Percentiles rank a stretch among this genome's conserved stretches.
Conservation (phyloP, 1,140 invertebrate genomes). For the Drosophila seguyi region DNA sequence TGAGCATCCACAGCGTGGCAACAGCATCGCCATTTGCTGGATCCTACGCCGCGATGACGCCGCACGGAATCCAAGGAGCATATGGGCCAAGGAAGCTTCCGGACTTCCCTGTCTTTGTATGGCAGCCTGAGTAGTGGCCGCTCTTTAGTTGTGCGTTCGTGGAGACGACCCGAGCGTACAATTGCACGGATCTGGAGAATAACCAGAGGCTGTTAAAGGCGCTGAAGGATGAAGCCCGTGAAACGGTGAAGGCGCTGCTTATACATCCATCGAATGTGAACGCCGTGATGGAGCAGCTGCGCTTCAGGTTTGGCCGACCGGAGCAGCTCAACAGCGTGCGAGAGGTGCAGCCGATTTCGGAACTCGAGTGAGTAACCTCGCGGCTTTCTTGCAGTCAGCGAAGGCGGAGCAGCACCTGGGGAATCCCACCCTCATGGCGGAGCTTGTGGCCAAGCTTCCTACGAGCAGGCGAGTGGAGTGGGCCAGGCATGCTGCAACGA, state of each 20-base stretch:
- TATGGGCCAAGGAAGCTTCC: background rate
- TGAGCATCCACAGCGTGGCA: too few species aligned
- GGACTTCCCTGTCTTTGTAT: background rate
- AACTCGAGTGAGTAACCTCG: background rate
- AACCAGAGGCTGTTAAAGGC: too few species aligned
- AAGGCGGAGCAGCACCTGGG: background rate
- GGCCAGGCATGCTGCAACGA: background rate
- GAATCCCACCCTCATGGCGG: background rate
- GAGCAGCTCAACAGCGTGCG: background rate
- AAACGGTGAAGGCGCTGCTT: too few species aligned
- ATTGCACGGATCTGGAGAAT: background rate
- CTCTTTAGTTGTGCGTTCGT: background rate
- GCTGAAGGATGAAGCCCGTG: too few species aligned
- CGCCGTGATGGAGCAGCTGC: conserved; percentile 2
- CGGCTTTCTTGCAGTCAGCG: conserved; percentile 1
- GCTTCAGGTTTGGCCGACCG: conserved; percentile 1
- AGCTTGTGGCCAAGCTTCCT: conserved; percentile 6
- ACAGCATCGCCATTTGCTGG: background rate
- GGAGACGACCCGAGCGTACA: background rate
- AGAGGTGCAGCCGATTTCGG: background rate
- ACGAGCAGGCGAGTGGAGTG: conserved; percentile 5
- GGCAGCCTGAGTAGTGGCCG: background rate
- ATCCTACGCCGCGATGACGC: background rate
- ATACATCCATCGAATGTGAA: background rate
- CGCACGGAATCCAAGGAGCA: background rate